Evolutionary conservation across 2,797 vertebrate genomes (phyloP).

Genomic region (Intellagama lesueurii): DNA sequence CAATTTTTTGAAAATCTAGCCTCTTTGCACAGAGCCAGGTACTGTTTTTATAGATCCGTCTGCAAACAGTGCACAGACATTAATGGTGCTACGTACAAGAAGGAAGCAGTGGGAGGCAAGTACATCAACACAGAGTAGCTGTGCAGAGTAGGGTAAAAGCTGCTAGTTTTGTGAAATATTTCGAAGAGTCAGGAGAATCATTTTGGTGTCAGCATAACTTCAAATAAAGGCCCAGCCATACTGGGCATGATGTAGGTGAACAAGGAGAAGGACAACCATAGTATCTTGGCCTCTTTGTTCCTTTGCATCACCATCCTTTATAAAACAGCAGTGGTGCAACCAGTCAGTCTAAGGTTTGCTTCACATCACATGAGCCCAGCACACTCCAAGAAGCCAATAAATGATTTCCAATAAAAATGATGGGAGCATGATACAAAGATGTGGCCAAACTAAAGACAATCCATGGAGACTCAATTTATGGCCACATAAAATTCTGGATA

Average conservation of each 20-base stretch:
- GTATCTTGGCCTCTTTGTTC: background rate
- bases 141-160: too few relatives aligned
- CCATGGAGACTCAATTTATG: constrained; percentile 9
- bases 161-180: too few relatives aligned
- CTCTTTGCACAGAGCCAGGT: too few relatives aligned
- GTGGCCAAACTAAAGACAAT: background rate
- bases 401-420: background rate
- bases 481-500: constrained; percentile 5
- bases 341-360: background rate
- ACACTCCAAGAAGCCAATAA: constrained; percentile 14
- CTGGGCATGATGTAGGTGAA: background rate
- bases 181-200: too few relatives aligned
- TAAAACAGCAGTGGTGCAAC: background rate
- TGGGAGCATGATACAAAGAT: background rate
- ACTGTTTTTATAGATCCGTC: too few relatives aligned
- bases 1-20: too few relatives aligned
- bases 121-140: too few relatives aligned
- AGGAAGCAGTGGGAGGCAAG: too few relatives aligned
- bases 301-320: background rate
- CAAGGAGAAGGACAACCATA: background rate
- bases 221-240: too few relatives aligned
- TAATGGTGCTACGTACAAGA: too few relatives aligned
- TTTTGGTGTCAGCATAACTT: background rate
- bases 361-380: too few relatives aligned
- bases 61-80: too few relatives aligned